These are phyloP conservation scores for Dicaeum eximium DNA, from an alignment of 2,113 vertebrate genomes.

Conservation along the genomic window DNA sequence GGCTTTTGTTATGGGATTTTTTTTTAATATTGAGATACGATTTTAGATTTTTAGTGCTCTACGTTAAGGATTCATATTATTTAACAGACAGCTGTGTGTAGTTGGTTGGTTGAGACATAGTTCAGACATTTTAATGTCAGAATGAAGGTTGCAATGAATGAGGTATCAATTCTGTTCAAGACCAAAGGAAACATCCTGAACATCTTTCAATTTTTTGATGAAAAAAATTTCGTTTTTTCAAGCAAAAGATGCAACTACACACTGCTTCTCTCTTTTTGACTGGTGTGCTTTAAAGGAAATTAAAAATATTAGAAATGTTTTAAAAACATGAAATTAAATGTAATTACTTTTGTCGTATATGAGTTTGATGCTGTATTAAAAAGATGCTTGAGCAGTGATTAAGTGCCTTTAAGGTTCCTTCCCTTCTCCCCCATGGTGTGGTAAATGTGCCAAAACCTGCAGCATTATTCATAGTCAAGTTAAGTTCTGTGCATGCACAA, in stretches of 20 bases:
- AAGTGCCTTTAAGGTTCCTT: neutral
- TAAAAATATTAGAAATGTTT: neutral
- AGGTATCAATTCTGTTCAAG: slow-evolving; percentile 15
- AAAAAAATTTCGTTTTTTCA: neutral
- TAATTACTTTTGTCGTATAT: neutral
- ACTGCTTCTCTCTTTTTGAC: neutral
- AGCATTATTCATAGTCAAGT: neutral
- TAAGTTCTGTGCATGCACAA: neutral
- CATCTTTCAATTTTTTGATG: neutral
- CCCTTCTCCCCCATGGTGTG: neutral
- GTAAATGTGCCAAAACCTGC: neutral
- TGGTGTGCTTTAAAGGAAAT: neutral
- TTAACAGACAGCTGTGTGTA: slow-evolving; percentile 15
- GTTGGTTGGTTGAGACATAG: neutral
- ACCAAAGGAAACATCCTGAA: slow-evolving; percentile 16
- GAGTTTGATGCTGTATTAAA: neutral
- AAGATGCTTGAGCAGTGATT: neutral
- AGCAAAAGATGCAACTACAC: neutral
- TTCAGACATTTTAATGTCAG: slow-evolving; percentile 1
- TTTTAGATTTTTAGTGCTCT: neutral
- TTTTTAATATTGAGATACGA: neutral
- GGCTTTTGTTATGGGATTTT: neutral
- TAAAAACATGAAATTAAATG: neutral
- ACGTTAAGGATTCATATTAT: neutral
- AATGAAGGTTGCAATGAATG: neutral